Conservation (phyloP, 2,797 vertebrate species). For the Centropyge bicolor region DNA sequence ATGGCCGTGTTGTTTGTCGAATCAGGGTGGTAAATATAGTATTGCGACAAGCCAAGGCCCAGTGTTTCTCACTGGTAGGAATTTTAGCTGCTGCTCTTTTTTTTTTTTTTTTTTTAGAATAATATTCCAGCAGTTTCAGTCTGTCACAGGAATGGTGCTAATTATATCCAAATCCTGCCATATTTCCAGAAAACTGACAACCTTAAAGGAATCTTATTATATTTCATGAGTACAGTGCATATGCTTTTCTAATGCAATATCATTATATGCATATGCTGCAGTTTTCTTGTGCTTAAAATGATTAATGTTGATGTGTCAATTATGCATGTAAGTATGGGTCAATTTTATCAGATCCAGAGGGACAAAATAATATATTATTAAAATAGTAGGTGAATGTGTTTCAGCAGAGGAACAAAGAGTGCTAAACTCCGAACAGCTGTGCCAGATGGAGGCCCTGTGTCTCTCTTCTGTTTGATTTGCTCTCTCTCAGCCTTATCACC, state of each 20-base stretch:
- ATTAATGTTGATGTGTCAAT: background rate
- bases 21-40: conserved; percentile 59
- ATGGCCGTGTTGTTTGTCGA: conserved; percentile 57
- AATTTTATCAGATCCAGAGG: conserved; percentile 6
- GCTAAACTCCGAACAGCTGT: conserved; percentile 58
- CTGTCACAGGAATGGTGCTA: conserved; percentile 29
- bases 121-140: conserved; percentile 19
- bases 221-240: background rate
- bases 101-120: conserved; percentile 40
- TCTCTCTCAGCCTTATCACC: conserved; percentile 81
- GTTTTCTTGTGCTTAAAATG: background rate
- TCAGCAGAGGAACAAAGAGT: conserved; percentile 28
- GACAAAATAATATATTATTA: conserved; percentile 4
- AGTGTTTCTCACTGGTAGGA: conserved; percentile 36
- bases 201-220: background rate
- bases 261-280: background rate
- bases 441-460: conserved; percentile 53
- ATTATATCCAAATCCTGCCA: conserved; percentile 22
- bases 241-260: background rate
- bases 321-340: background rate
- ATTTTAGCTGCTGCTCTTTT: conserved; percentile 43
- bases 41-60: conserved; percentile 52
- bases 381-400: conserved; percentile 3
- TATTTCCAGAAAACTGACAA: conserved; percentile 1
- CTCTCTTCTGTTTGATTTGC: conserved; percentile 57